phyloP scores from a whole-genome alignment of 2,888 invertebrate species.

The Halictus quadricinctus region DNA sequence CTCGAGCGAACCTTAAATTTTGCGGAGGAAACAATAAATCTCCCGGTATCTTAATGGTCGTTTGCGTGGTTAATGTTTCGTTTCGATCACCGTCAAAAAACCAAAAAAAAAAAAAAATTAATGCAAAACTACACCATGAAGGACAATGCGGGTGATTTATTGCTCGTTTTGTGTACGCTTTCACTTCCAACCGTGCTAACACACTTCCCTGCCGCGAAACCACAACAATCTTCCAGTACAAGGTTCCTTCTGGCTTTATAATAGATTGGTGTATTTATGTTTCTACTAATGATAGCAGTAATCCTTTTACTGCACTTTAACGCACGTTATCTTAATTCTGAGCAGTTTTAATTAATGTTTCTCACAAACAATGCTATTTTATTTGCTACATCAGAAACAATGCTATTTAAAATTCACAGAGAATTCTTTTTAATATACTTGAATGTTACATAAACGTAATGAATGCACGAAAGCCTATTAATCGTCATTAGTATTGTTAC shows the following conservation, averaged over 20 bases:
- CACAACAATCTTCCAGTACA: neutral
- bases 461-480: neutral
- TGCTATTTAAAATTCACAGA: neutral
- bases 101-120: neutral
- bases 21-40: neutral
- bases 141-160: constrained; percentile 24
- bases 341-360: neutral
- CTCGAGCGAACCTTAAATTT: neutral
- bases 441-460: neutral
- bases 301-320: neutral
- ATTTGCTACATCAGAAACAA: neutral
- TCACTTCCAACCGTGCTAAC: constrained; percentile 32
- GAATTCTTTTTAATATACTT: neutral
- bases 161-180: constrained; percentile 30
- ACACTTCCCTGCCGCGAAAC: neutral
- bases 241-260: neutral
- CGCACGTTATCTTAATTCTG: neutral
- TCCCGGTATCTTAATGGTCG: neutral
- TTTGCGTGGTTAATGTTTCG: neutral
- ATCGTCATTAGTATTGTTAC: neutral
- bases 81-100: neutral
- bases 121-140: constrained; percentile 1
- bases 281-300: neutral
- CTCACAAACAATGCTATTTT: neutral
- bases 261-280: neutral